Percentiles rank a stretch among this genome's conserved stretches.
Conservation (phyloP, 2,888 invertebrate genomes). For the Clepsis dumicolana region DNA sequence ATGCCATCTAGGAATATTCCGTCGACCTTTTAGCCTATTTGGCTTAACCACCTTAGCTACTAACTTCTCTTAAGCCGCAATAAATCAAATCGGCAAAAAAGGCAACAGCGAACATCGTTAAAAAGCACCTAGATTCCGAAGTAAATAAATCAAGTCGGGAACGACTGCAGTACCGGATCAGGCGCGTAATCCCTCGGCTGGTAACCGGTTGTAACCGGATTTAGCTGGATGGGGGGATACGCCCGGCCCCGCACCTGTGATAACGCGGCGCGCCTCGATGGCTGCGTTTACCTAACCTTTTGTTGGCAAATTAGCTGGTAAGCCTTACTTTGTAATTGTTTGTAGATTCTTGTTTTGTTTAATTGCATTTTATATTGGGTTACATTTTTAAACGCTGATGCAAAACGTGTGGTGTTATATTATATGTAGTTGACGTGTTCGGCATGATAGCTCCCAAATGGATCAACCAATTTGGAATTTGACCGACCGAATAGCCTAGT, state of each 20-base stretch:
- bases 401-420: too few relatives aligned
- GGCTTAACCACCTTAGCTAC: constrained; percentile 14
- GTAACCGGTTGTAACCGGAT: constrained; percentile 70
- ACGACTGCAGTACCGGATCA: constrained; percentile 79
- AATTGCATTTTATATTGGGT: too few relatives aligned
- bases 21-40: too few relatives aligned
- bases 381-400: too few relatives aligned
- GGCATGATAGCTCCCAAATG: too few relatives aligned
- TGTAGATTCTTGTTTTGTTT: constrained; percentile 3
- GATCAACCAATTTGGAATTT: too few relatives aligned
- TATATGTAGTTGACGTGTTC: too few relatives aligned
- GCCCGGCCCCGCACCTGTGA: constrained; percentile 77
- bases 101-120: constrained; percentile 35
- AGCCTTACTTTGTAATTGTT: constrained; percentile 26
- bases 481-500: too few relatives aligned
- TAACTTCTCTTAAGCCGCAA: constrained; percentile 8
- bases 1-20: too few relatives aligned
- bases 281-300: constrained; percentile 33
- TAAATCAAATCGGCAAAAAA: constrained; percentile 28
- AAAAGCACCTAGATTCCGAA: constrained; percentile 51
- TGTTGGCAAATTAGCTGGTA: constrained; percentile 25
- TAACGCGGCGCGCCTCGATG: constrained; percentile 62
- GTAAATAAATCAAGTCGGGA: constrained; percentile 80
- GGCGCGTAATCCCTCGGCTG: constrained; percentile 75
- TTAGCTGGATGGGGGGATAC: constrained; percentile 61